Percentiles rank a stretch among this genome's conserved stretches.
phyloP scores from a whole-genome alignment of 2,113 vertebrate species.

The Tenrec ecaudatus region DNA sequence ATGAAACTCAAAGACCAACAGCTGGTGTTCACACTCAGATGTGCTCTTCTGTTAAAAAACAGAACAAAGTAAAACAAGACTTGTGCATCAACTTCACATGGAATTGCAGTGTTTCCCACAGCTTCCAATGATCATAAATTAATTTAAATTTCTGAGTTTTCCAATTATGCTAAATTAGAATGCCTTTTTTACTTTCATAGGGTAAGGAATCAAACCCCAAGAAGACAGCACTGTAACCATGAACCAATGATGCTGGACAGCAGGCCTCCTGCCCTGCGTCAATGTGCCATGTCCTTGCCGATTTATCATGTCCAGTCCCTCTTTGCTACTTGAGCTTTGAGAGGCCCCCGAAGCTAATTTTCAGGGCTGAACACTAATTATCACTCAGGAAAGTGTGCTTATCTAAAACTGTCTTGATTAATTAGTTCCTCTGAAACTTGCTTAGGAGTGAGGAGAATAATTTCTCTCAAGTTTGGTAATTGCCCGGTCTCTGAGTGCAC shows the following conservation, averaged over 20 bases:
- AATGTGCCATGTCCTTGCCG: not conserved
- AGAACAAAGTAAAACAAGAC: not conserved
- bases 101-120: not conserved
- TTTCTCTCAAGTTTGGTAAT: conserved; percentile 29
- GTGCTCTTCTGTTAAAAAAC: not conserved
- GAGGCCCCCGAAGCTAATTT: not conserved
- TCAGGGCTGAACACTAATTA: conserved; percentile 49
- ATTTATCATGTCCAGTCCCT: accelerated
- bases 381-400: conserved; percentile 69
- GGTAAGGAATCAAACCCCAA: not conserved
- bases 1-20: not conserved
- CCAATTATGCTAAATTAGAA: not conserved
- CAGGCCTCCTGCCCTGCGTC: accelerated
- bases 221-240: not conserved
- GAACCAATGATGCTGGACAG: not conserved
- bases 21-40: not conserved
- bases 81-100: not conserved
- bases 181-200: not conserved
- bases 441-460: conserved; percentile 61
- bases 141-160: not conserved
- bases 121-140: not conserved
- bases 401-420: conserved; percentile 39
- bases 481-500: not conserved
- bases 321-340: not conserved
- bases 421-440: conserved; percentile 76